Evolutionary conservation across 2,888 invertebrate species (phyloP).

Genomic region (Coelopa pilipes): DNA sequence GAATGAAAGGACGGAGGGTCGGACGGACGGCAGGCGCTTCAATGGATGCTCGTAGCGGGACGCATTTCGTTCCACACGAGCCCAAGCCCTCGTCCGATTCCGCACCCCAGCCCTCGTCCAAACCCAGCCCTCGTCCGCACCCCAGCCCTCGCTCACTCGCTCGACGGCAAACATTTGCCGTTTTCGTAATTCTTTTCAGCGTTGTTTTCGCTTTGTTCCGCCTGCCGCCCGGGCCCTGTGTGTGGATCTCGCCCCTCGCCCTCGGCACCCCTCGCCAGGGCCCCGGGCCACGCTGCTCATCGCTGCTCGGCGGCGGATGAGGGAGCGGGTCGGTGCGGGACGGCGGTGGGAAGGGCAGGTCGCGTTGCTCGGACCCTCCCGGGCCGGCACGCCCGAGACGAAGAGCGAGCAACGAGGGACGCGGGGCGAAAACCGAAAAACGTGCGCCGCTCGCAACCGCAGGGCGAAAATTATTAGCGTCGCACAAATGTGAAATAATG

Average conservation of each 20-base stretch:
- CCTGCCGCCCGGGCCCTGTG: background rate
- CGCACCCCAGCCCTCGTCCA: background rate
- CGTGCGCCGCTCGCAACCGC: conserved; percentile 27
- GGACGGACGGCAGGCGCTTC: background rate
- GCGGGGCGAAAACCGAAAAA: conserved; percentile 10
- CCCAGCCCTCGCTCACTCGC: conserved; percentile 1
- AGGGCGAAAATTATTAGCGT: conserved; percentile 35
- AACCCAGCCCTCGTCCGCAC: background rate
- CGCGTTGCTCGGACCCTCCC: no score
- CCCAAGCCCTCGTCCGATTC: background rate
- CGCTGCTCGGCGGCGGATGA: no score
- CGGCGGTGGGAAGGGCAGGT: no score
- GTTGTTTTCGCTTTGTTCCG: conserved; percentile 17
- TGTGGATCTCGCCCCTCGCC: background rate
- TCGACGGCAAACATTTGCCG: conserved; percentile 28
- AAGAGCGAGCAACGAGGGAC: no score
- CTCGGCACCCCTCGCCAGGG: no score
- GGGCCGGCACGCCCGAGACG: background rate
- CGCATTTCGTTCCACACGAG: background rate
- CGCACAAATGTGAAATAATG: conserved; percentile 33
- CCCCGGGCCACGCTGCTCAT: no score
- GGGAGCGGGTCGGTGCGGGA: no score
- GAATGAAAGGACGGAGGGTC: background rate
- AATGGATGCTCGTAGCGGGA: background rate
- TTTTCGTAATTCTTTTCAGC: conserved; percentile 36